Evolutionary conservation across 2,113 vertebrate genomes (phyloP).

Genomic region (Neolamprologus variostigma): DNA sequence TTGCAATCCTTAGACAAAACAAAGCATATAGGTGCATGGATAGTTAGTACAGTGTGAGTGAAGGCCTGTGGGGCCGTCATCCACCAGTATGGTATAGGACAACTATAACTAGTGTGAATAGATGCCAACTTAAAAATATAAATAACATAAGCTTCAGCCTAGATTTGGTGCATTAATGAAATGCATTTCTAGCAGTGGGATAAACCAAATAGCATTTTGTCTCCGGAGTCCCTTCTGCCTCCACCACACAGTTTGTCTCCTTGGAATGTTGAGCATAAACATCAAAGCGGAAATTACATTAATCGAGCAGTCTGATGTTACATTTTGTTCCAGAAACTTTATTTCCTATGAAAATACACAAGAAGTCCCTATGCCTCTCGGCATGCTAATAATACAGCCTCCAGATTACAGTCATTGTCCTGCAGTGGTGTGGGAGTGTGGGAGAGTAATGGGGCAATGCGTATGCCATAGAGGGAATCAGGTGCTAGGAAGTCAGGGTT

Average conservation of each 20-base stretch:
- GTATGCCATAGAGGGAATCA: conserved; percentile 44
- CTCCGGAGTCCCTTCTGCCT: conserved; percentile 15
- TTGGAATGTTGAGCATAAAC: conserved; percentile 42
- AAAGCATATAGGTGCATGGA: not conserved
- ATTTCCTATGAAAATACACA: conserved; percentile 40
- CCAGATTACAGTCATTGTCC: conserved; percentile 41
- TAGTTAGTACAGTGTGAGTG: not conserved
- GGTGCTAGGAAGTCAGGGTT: conserved; percentile 50
- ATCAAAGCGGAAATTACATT: conserved; percentile 56
- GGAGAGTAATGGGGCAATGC: conserved; percentile 45
- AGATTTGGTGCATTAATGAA: conserved; percentile 2
- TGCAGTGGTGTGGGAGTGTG: not conserved
- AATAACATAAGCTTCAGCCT: not conserved
- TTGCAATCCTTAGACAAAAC: not conserved
- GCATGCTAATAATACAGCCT: conserved; percentile 29
- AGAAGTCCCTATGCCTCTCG: not conserved
- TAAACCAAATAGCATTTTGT: conserved; percentile 22
- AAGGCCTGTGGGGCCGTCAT: not conserved
- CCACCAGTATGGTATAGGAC: not conserved
- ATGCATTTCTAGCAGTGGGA: conserved; percentile 15
- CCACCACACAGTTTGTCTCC: conserved; percentile 29
- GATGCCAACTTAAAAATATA: not conserved
- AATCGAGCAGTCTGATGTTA: conserved; percentile 44
- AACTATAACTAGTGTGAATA: not conserved
- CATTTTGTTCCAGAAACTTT: conserved; percentile 48